Evolutionary conservation across 1,140 invertebrate genomes (phyloP).

Genomic region (Sminthurides bifidus): DNA sequence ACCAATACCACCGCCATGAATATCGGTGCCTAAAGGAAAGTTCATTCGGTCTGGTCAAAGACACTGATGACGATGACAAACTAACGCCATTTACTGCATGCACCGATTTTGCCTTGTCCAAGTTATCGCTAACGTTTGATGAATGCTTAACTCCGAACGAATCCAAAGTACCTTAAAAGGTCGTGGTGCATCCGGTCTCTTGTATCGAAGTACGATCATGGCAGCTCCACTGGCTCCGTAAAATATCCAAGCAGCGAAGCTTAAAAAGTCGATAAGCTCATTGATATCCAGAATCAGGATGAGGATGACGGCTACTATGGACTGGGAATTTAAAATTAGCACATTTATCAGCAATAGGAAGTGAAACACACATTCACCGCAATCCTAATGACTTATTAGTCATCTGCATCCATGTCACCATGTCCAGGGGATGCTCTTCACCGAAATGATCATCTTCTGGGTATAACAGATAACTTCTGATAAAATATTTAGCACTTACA

Average conservation of each 20-base stretch:
- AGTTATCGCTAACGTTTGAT: neutral
- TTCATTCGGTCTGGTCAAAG: neutral
- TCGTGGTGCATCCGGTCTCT: constrained; percentile 71
- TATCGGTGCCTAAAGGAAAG: constrained; percentile 39
- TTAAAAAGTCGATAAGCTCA: constrained; percentile 87
- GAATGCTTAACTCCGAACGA: neutral
- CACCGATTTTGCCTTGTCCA: neutral
- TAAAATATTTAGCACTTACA: too few species aligned
- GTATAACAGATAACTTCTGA: too few species aligned
- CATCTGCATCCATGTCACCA: too few species aligned
- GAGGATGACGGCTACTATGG: constrained; percentile 51
- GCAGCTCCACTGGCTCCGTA: constrained; percentile 81
- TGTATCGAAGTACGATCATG: constrained; percentile 73
- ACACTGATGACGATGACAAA: neutral
- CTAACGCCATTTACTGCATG: neutral
- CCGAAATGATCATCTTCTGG: too few species aligned
- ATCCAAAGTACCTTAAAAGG: constrained; percentile 58
- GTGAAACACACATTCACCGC: too few species aligned
- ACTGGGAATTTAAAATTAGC: constrained; percentile 33
- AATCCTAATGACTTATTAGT: too few species aligned
- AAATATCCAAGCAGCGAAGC: constrained; percentile 90
- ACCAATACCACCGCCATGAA: constrained; percentile 41
- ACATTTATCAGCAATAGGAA: too few species aligned
- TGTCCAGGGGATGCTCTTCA: too few species aligned
- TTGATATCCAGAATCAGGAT: constrained; percentile 78